Conservation (phyloP, 2,888 invertebrate genomes). For the Zygothrica quintamaculata region DNA sequence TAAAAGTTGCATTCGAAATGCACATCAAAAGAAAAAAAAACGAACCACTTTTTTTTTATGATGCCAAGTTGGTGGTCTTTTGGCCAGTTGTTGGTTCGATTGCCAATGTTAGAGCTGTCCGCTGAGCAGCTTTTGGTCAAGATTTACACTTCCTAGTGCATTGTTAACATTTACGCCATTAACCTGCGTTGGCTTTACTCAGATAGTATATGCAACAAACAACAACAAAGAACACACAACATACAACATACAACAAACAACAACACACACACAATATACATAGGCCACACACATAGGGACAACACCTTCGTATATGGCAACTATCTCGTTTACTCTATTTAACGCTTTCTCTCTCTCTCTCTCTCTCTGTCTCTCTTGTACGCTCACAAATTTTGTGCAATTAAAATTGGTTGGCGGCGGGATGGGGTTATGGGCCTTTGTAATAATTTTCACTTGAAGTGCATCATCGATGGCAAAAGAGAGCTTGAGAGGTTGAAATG, state of each 20-base stretch:
- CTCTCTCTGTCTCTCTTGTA: slow-evolving; percentile 12
- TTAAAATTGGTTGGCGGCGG: slow-evolving; percentile 67
- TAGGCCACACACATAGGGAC: slow-evolving; percentile 40
- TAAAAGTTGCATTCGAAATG: too few species aligned
- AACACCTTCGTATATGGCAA: slow-evolving; percentile 33
- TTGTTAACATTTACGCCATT: slow-evolving; percentile 81
- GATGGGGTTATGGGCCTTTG: slow-evolving; percentile 64
- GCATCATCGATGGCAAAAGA: slow-evolving; percentile 15
- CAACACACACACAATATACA: too few species aligned
- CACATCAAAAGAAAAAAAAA: too few species aligned
- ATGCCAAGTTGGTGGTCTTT: slow-evolving; percentile 3
- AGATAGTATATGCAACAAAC: slow-evolving; percentile 42
- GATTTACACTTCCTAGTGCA: slow-evolving; percentile 80
- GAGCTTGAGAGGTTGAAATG: slow-evolving; percentile 30
- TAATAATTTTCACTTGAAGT: slow-evolving; percentile 73
- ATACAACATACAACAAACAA: slow-evolving; percentile 33
- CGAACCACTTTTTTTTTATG: too few species aligned
- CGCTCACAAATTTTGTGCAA: slow-evolving; percentile 71
- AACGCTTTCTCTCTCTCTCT: neutral
- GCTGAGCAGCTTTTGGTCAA: slow-evolving; percentile 49
- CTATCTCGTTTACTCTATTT: neutral
- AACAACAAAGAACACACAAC: slow-evolving; percentile 33
- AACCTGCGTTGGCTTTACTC: slow-evolving; percentile 76
- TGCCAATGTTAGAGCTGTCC: slow-evolving; percentile 5
- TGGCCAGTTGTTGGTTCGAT: slow-evolving; percentile 3